Percentiles rank a stretch among this genome's conserved stretches.
These are phyloP conservation scores for Tylochromis polylepis DNA, from an alignment of 2,113 vertebrate genomes.

Conservation along the genomic window DNA sequence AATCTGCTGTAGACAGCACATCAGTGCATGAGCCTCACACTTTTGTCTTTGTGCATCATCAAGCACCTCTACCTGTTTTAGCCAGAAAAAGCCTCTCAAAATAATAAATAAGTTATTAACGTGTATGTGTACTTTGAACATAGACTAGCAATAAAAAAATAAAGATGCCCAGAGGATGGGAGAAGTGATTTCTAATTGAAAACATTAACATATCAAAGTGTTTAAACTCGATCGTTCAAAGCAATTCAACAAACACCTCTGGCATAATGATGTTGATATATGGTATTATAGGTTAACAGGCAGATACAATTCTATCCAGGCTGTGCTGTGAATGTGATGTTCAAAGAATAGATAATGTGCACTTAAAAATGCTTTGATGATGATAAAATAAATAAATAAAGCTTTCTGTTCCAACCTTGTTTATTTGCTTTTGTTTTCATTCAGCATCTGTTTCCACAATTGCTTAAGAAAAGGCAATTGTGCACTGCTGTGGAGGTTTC, in stretches of 20 bases:
- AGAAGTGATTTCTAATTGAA: conserved; percentile 29
- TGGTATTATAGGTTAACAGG: conserved; percentile 17
- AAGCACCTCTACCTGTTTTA: not conserved
- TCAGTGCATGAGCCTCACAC: not conserved
- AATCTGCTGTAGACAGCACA: not conserved
- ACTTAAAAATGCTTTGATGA: conserved; percentile 13
- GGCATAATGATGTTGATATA: conserved; percentile 25
- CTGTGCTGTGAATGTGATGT: not conserved
- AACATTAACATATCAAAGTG: conserved; percentile 52
- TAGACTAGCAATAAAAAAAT: conserved; percentile 22
- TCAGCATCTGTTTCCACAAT: conserved; percentile 25
- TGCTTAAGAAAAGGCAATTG: not conserved
- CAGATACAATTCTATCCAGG: not conserved
- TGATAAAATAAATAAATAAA: not conserved
- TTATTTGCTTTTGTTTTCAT: not conserved
- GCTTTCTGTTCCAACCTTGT: not conserved
- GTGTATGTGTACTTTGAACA: conserved; percentile 10
- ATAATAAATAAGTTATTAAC: not conserved
- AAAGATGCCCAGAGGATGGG: not conserved
- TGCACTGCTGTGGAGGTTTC: not conserved
- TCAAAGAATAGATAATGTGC: not conserved
- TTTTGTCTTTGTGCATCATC: not conserved
- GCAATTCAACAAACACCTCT: not conserved
- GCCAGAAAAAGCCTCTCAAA: not conserved
- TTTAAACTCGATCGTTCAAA: conserved; percentile 2